phyloP scores from a whole-genome alignment of 2,797 vertebrate species.

The Squalus acanthias region DNA sequence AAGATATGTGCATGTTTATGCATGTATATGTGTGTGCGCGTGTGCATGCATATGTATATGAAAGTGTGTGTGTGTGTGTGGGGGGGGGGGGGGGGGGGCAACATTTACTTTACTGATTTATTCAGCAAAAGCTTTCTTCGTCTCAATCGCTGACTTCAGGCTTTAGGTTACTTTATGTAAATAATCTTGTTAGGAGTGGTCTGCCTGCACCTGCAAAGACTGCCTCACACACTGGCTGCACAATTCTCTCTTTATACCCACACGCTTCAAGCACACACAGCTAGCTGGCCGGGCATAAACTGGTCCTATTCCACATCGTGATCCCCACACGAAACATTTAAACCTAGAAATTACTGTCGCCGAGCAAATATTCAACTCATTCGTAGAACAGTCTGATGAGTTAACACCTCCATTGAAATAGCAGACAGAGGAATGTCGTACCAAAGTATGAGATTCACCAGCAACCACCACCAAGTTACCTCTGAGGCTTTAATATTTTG shows the following conservation, averaged over 20 bases:
- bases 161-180: background rate
- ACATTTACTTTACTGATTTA: background rate
- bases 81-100: background rate
- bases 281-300: background rate
- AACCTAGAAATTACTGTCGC: background rate
- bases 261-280: background rate
- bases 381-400: background rate
- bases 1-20: background rate
- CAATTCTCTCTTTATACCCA: background rate
- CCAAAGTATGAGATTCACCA: background rate
- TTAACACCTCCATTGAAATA: background rate
- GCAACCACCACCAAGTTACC: background rate
- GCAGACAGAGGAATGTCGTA: background rate
- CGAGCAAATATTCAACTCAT: background rate
- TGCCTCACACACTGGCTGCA: background rate
- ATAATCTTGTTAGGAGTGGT: background rate
- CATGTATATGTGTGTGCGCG: too few relatives aligned
- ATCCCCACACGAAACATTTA: background rate
- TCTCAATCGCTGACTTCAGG: background rate
- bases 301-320: background rate
- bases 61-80: background rate
- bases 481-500: background rate
- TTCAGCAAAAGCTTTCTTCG: background rate
- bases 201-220: background rate
- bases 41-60: background rate